Evolutionary conservation across 2,113 vertebrate genomes (phyloP).

Genomic region (Galeopterus variegatus): DNA sequence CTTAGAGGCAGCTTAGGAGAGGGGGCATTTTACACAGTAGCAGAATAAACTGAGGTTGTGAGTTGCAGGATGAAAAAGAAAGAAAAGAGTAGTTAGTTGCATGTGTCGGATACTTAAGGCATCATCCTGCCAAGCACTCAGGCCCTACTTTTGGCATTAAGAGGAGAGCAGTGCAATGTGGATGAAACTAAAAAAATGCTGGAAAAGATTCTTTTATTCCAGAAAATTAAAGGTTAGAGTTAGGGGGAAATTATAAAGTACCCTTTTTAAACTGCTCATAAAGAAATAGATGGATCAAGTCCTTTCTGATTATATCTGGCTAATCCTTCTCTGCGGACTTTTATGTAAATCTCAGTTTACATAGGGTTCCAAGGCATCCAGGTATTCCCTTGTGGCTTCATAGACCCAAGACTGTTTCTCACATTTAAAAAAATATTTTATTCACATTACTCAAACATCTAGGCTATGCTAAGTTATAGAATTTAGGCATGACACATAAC

Average conservation of each 20-base stretch:
- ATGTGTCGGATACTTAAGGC: not conserved
- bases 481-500: constrained; percentile 79
- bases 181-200: constrained; percentile 79
- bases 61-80: not conserved
- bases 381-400: constrained; percentile 79
- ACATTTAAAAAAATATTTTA: constrained; percentile 63
- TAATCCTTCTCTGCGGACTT: constrained; percentile 85
- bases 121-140: not conserved
- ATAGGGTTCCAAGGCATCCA: constrained; percentile 78
- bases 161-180: constrained; percentile 21
- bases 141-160: not conserved
- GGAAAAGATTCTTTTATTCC: constrained; percentile 78
- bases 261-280: constrained; percentile 82
- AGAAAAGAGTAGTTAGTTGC: not conserved
- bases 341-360: constrained; percentile 86
- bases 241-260: constrained; percentile 79
- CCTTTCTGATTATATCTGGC: constrained; percentile 84
- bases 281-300: constrained; percentile 83
- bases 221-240: constrained; percentile 84
- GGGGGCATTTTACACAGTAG: not conserved
- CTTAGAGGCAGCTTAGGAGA: constrained; percentile 29
- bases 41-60: constrained; percentile 8
- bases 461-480: constrained; percentile 73
- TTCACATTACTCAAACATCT: constrained; percentile 80
- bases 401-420: constrained; percentile 79